Conservation (phyloP, 30 jellyfish, hydroid and myxozoan species). For the Phacellophora camtschatica region DNA sequence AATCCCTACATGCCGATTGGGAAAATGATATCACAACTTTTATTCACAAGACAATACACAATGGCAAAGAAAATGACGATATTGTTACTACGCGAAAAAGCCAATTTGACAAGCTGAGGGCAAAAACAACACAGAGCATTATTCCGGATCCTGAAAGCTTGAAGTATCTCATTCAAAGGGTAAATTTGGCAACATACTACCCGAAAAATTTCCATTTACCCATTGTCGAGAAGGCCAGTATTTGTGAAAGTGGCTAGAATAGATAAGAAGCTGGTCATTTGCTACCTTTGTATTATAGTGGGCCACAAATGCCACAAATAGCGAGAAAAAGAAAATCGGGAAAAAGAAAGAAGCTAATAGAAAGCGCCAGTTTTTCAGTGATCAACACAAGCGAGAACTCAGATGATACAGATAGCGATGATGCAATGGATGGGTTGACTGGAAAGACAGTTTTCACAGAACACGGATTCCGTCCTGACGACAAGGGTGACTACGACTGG, state of each 20-base stretch:
- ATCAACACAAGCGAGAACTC: too few species aligned
- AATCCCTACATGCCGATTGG: slow-evolving; percentile 22
- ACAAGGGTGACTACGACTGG: too few species aligned
- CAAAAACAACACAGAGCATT: not conserved
- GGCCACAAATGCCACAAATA: too few species aligned
- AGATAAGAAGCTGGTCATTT: too few species aligned
- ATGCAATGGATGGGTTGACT: too few species aligned
- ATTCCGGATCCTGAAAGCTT: slow-evolving; percentile 13
- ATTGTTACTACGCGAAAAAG: not conserved
- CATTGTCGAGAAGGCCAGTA: not conserved
- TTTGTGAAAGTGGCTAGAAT: not conserved
- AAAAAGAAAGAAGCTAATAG: too few species aligned
- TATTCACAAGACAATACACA: slow-evolving; percentile 25
- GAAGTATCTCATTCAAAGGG: not conserved
- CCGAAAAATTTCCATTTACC: not conserved
- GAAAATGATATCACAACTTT: slow-evolving; percentile 15
- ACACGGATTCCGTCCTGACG: too few species aligned
- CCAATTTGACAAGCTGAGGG: slow-evolving; percentile 2
- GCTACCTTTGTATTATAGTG: too few species aligned
- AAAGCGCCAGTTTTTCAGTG: too few species aligned
- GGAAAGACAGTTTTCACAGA: too few species aligned
- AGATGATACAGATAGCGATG: too few species aligned
- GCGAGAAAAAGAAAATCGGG: too few species aligned
- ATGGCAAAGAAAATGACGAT: not conserved
- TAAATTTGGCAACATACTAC: not conserved